Evolutionary conservation across 2,888 invertebrate species (phyloP), one percentile per base, ranked within the genome.

Genomic region (Lissocephala sabroskyi): DNA sequence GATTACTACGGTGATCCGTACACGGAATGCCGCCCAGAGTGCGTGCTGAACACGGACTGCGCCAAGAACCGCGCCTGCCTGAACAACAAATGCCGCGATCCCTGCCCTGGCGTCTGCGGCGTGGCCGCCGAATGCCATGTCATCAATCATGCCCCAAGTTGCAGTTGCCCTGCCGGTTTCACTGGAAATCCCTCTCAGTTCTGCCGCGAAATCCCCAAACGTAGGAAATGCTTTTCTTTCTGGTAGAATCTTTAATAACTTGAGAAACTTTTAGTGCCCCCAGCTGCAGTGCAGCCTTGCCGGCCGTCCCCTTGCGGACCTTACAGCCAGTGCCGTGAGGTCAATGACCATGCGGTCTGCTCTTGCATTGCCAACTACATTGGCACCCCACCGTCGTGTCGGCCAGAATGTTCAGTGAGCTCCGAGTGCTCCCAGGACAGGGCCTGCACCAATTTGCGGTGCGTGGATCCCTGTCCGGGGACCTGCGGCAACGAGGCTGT

Each of bases 1-100:
- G 93, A 92, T 79, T 95, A 94, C 82, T 91, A 90, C 64, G 96
- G 96, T 29, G 94, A 96, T 85, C 95, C 96, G 1, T 94, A 94
- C 78, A 89, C 90, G 1, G 92, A 93, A 50, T 95, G 95, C 81
- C 87, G 92, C 62, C 94, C 94, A 2, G 94, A 95, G 86, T 95
- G 95, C 80, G 91, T 94, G 2, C 90, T 89, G 41, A 95, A 95
- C 79, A 90, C 91, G 18, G 95, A 95, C 73, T 95, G 95, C 71
- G 86, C 89, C 26, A 87, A 89, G 57, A 89, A 89, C 63, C 91
- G 88, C 70, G 92, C 95, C 42, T 96, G 96, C 79, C 86, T 92
- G 17, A 93, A 93, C 81, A 93, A 93, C 76, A 94, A 95, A 86
- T 96, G 95, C 79, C 86, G 89, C 53, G 91, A 94, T 85, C 94